Evolutionary conservation across 2,113 vertebrate genomes (phyloP).

Genomic region (Polyodon spathula): DNA sequence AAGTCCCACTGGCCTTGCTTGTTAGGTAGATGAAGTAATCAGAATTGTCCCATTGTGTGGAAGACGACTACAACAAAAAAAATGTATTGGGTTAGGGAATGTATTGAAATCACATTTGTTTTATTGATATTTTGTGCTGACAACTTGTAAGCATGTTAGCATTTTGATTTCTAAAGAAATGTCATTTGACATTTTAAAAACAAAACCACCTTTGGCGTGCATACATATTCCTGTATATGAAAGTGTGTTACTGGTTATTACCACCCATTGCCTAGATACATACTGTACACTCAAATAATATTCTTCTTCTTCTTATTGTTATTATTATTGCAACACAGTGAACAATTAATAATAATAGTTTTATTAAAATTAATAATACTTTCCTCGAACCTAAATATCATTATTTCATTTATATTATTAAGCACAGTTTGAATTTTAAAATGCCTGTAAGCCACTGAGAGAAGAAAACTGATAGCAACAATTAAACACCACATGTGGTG

Average conservation of each 20-base stretch:
- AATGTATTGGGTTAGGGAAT: conserved; percentile 5
- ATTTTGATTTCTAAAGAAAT: conserved; percentile 41
- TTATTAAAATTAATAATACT: no score
- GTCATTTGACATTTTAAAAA: conserved; percentile 51
- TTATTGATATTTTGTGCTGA: conserved; percentile 28
- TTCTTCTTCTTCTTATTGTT: no score
- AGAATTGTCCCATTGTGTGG: not conserved
- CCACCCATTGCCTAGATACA: no score
- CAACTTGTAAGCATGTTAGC: conserved; percentile 40
- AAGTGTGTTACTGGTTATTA: conserved; percentile 32
- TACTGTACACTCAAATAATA: no score
- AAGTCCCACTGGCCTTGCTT: not conserved
- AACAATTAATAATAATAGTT: no score
- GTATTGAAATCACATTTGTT: conserved; percentile 22
- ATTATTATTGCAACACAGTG: no score
- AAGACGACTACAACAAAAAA: not conserved
- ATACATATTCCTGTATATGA: conserved; percentile 49
- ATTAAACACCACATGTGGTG: no score
- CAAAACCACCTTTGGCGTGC: conserved; percentile 41
- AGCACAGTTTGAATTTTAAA: no score
- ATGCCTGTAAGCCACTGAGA: no score
- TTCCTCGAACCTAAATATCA: no score
- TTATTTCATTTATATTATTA: no score
- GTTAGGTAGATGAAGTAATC: not conserved
- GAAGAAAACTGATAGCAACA: no score